Evolutionary conservation across 2,797 vertebrate genomes (phyloP), one percentile per base, ranked within the genome.

Genomic region (Acrossocheilus wenchowensis): DNA sequence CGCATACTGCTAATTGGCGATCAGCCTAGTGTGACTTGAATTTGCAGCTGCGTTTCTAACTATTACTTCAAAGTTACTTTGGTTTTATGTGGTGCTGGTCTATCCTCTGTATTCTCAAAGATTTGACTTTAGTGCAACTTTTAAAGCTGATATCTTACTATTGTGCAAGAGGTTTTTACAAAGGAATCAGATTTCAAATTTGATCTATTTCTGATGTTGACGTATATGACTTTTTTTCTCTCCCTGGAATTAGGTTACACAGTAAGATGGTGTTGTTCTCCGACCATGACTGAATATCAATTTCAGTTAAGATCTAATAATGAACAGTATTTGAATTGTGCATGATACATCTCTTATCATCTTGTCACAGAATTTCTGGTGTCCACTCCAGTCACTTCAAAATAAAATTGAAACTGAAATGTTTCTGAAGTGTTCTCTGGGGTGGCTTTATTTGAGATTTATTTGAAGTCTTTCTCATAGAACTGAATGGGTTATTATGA

Each of bases 61-160:
- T 79, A 54, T 85, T 71, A 80, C 83, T 71, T 78, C 39, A 85
- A 85, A 75, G 50, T 85, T 78, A 79, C 48, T 85, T 79, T 78
- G 68, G 17, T 60, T 78, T 60, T 0, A 21, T 81, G 60, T 50
- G 30, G 14, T 23, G 19, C 43, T 71, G 30, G n/a, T 85, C 48
- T 30, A 43, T 60, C 36, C 30, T 68, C 64, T 34, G 15, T 43
- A 23, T 79, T 57, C 11, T 43, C 62, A 39, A 66, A 66, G 83
- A 68, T 41, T 54, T 26, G 36, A 74, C n/a, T 81, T 34, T 54
- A 71, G 39, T n/a, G 12, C 6, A 85, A 54, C 34, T 68, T 85
- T 69, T 54, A 77, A 71, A 43, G 48, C 43, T 52, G 30, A 54
- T 78, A 41, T 69, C 60, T 68, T 68, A 26, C 71, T 83, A n/a